Percentiles rank a stretch among this genome's conserved stretches.
These are phyloP conservation scores for Ibidorhyncha struthersii DNA, from an alignment of 2,113 vertebrate species.

Conservation along the genomic window DNA sequence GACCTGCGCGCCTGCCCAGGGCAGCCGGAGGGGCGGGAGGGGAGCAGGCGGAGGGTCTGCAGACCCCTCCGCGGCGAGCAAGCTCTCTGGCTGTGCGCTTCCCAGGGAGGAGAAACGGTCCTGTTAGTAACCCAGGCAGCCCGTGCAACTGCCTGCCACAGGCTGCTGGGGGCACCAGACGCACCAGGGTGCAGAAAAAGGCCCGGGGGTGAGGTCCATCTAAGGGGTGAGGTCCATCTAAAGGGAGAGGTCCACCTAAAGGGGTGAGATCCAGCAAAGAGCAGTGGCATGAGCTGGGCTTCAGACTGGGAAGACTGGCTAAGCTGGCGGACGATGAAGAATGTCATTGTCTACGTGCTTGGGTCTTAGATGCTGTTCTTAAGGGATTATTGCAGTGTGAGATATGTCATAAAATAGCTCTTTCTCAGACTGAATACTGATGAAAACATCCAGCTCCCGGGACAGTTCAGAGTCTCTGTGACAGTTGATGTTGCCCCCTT, in stretches of 20 bases:
- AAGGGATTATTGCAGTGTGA: background rate
- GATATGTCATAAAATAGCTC: background rate
- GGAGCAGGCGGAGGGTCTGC: background rate
- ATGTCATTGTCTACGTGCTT: no score
- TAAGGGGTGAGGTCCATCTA: background rate
- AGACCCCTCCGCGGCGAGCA: fast-evolving
- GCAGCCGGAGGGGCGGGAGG: background rate
- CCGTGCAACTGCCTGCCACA: fast-evolving
- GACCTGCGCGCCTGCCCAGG: no score
- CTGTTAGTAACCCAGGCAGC: background rate
- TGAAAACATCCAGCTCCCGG: background rate
- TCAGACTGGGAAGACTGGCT: background rate
- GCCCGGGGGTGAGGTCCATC: no score
- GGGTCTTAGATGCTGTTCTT: background rate
- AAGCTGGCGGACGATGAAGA: background rate
- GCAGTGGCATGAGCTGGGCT: background rate
- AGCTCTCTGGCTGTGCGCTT: no score
- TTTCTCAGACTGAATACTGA: background rate
- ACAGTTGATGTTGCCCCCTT: background rate
- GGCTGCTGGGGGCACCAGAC: background rate
- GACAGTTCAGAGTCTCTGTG: background rate
- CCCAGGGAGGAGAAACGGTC: fast-evolving
- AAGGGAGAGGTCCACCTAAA: background rate
- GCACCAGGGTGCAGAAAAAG: no score
- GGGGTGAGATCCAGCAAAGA: background rate